phyloP scores from a whole-genome alignment of 2,888 invertebrate genomes.

The Boloria euphrosyne region DNA sequence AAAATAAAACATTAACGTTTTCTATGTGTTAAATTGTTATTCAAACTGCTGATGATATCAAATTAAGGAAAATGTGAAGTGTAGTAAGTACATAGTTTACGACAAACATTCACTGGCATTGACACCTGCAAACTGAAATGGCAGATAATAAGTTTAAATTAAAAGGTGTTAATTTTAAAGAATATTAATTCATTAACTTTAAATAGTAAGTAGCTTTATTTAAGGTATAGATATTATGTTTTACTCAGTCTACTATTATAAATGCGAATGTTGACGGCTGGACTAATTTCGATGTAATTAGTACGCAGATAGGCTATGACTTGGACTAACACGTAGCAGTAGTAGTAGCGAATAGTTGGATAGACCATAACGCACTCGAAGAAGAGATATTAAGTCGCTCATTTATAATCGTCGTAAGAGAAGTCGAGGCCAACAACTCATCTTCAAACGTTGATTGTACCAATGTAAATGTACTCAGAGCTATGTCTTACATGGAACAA shows the following conservation, averaged over 20 bases:
- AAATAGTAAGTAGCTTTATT: no score
- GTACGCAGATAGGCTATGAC: no score
- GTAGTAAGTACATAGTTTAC: not conserved
- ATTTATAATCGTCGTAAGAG: not conserved
- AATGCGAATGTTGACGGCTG: no score
- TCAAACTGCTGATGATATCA: not conserved
- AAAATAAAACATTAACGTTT: not conserved
- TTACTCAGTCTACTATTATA: no score
- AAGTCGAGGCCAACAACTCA: conserved; percentile 17
- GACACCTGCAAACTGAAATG: not conserved
- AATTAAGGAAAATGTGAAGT: not conserved
- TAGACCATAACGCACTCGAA: not conserved
- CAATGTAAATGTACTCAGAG: conserved; percentile 10
- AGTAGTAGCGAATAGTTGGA: no score
- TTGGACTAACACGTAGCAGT: no score
- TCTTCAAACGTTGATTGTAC: conserved; percentile 17
- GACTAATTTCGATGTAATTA: no score
- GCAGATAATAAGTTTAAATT: not conserved
- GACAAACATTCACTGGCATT: conserved; percentile 1
- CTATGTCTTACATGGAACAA: conserved; percentile 21
- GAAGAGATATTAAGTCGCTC: not conserved
- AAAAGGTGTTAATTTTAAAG: no score
- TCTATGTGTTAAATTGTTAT: not conserved
- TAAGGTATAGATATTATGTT: no score
- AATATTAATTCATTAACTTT: no score